These are phyloP conservation scores for Corbicula japonica DNA, from an alignment of 2,888 invertebrate genomes.

Conservation along the genomic window DNA sequence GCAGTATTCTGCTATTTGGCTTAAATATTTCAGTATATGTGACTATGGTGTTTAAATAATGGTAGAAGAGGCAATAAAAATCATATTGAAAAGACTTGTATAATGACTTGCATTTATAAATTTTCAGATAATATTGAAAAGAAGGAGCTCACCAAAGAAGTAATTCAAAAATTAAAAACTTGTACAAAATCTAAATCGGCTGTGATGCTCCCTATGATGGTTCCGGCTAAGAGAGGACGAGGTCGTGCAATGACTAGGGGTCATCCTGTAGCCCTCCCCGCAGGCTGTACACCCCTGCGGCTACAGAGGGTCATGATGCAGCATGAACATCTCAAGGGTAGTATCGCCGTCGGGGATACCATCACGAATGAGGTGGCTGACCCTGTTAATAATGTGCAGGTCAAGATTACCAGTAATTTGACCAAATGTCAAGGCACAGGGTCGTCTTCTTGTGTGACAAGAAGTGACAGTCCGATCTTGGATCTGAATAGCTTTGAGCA, in stretches of 20 bases:
- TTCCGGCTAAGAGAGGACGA: slow-evolving; percentile 73
- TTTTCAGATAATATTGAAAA: slow-evolving; percentile 35
- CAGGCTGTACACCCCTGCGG: slow-evolving; percentile 59
- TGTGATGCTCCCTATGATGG: slow-evolving; percentile 77
- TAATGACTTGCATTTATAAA: too few relatives aligned
- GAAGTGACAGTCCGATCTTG: slow-evolving; percentile 20
- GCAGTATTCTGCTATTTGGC: too few relatives aligned
- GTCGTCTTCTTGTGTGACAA: too few relatives aligned
- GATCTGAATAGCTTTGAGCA: slow-evolving; percentile 64
- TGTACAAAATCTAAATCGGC: slow-evolving; percentile 70
- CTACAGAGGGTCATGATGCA: slow-evolving; percentile 71
- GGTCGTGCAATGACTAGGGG: slow-evolving; percentile 69
- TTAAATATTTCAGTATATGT: too few relatives aligned
- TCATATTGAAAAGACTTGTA: too few relatives aligned
- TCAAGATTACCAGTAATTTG: too few relatives aligned
- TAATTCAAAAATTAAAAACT: slow-evolving; percentile 50
- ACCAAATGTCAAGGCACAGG: too few relatives aligned
- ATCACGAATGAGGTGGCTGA: too few relatives aligned
- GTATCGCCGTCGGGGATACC: slow-evolving; percentile 35
- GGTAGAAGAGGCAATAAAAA: too few relatives aligned
- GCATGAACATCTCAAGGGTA: slow-evolving; percentile 44
- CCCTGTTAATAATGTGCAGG: too few relatives aligned
- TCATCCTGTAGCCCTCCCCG: slow-evolving; percentile 63
- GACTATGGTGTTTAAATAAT: too few relatives aligned
- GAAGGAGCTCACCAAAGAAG: slow-evolving; percentile 39